phyloP scores from a whole-genome alignment of 2,113 vertebrate species.

The Murina feae region DNA sequence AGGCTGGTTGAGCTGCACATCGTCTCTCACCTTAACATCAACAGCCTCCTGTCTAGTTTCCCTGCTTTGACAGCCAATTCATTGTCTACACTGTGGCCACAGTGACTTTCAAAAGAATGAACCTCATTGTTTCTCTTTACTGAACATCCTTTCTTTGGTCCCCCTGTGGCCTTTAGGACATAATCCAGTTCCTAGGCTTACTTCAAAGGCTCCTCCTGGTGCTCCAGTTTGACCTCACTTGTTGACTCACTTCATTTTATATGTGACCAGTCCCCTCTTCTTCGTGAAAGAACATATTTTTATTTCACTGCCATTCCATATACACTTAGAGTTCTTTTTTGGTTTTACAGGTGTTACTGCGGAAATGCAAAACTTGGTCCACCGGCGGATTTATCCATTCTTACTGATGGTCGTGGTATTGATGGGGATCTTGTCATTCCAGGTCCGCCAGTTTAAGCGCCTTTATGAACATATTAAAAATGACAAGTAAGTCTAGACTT shows the following conservation, averaged over 20 bases:
- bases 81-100: background rate
- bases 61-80: background rate
- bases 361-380: slow-evolving; percentile 97
- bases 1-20: accelerated
- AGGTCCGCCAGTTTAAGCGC: slow-evolving; percentile 98
- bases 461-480: slow-evolving; percentile 99
- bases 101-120: background rate
- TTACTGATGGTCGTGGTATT: slow-evolving; percentile 96
- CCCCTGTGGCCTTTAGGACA: background rate
- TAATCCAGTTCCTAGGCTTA: too few relatives aligned
- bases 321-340: background rate
- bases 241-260: background rate
- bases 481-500: slow-evolving; percentile 89
- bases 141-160: background rate
- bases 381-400: slow-evolving; percentile 97
- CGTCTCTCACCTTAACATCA: background rate
- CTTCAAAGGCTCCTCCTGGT: too few relatives aligned
- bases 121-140: background rate
- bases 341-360: slow-evolving; percentile 88
- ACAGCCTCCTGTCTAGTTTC: background rate
- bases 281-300: background rate
- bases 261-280: background rate
- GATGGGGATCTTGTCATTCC: slow-evolving; percentile 96
- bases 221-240: background rate
- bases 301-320: background rate